Evolutionary conservation across 2,888 invertebrate genomes (phyloP).

Genomic region (Athripsodes cinereus): DNA sequence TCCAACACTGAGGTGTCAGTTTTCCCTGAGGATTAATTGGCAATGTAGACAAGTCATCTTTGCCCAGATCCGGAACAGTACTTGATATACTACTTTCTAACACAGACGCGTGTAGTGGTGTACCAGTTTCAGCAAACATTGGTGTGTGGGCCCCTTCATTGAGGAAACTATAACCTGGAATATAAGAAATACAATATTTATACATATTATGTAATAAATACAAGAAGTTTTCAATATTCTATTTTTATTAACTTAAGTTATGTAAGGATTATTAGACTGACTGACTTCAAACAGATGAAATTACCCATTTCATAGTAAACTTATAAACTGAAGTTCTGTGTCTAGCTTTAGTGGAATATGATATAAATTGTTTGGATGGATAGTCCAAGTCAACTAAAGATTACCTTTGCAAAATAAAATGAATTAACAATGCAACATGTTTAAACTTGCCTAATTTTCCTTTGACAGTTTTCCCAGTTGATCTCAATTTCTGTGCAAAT

Average conservation of each 20-base stretch:
- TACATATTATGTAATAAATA: no score
- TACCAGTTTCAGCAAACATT: constrained; percentile 50
- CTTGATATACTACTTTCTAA: constrained; percentile 18
- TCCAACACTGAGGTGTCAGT: constrained; percentile 82
- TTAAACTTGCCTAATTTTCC: constrained; percentile 55
- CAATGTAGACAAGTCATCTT: constrained; percentile 30
- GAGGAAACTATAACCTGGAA: constrained; percentile 69
- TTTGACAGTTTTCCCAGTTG: constrained; percentile 79
- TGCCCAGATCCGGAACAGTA: constrained; percentile 23
- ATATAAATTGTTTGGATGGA: no score
- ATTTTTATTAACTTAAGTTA: no score
- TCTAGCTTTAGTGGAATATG: no score
- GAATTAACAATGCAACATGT: no score
- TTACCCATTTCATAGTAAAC: no score
- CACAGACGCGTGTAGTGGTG: constrained; percentile 21
- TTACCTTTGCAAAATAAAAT: no score
- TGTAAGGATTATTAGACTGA: no score
- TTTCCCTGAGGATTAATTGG: constrained; percentile 33
- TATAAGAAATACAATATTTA: not conserved
- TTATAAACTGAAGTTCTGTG: no score
- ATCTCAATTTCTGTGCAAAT: constrained; percentile 80
- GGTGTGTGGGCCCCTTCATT: constrained; percentile 71
- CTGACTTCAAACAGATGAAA: no score
- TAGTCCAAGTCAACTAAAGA: no score
- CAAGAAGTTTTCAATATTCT: no score